phyloP scores from a whole-genome alignment of 2,797 vertebrate genomes.

The Diceros bicornis region DNA sequence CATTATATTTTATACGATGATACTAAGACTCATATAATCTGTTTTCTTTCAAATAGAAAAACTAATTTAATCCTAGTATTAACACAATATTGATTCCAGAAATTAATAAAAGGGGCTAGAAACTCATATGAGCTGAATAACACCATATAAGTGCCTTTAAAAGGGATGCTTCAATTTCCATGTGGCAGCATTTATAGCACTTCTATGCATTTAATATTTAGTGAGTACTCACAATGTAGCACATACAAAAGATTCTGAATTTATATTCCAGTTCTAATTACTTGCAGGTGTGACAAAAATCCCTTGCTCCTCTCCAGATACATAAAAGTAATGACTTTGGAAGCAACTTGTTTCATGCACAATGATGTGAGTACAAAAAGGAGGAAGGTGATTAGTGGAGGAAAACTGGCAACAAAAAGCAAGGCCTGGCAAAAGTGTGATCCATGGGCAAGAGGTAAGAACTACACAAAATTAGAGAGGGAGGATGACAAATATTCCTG shows the following conservation, averaged over 20 bases:
- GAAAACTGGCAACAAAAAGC: neutral
- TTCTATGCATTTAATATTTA: slow-evolving; percentile 76
- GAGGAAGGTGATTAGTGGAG: neutral
- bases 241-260: slow-evolving; percentile 64
- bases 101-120: neutral
- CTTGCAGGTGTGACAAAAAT: slow-evolving; percentile 72
- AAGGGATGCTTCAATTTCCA: slow-evolving; percentile 54
- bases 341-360: slow-evolving; percentile 55
- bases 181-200: slow-evolving; percentile 72
- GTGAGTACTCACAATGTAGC: slow-evolving; percentile 53
- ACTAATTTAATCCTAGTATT: slow-evolving; percentile 57
- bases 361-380: slow-evolving; percentile 62
- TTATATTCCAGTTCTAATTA: slow-evolving; percentile 75
- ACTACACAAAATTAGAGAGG: slow-evolving; percentile 45
- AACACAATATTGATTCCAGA: slow-evolving; percentile 50
- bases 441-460: slow-evolving; percentile 28
- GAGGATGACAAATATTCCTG: slow-evolving; percentile 29
- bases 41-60: slow-evolving; percentile 47
- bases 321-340: slow-evolving; percentile 50
- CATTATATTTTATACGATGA: slow-evolving; percentile 54
- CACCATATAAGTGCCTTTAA: slow-evolving; percentile 52
- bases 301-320: slow-evolving; percentile 41
- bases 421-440: neutral
- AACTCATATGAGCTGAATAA: slow-evolving; percentile 47
- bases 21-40: neutral